Percentiles rank a stretch among this genome's conserved stretches.
Conservation (phyloP, 2,797 vertebrate genomes). For the Peromyscus aztecus region DNA sequence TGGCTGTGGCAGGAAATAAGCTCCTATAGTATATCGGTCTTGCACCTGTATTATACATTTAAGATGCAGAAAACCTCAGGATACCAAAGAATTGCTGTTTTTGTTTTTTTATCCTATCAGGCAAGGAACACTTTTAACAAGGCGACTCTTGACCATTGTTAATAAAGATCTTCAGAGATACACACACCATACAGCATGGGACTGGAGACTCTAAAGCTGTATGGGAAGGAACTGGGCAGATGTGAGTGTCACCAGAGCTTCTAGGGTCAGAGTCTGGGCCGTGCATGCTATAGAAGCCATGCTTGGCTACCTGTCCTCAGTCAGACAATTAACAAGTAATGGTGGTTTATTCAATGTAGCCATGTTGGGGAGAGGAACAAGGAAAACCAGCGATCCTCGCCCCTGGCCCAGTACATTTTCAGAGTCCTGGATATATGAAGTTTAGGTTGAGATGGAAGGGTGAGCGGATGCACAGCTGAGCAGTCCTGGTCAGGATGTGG, state of each 20-base stretch:
- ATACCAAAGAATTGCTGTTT: background rate
- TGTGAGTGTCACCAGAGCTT: background rate
- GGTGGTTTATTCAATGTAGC: background rate
- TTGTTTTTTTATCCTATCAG: background rate
- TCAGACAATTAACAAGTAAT: background rate
- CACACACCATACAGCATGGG: background rate
- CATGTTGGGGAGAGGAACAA: background rate
- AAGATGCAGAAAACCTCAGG: background rate
- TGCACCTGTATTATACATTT: background rate
- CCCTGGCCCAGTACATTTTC: background rate
- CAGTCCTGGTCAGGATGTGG: background rate
- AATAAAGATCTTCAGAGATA: background rate
- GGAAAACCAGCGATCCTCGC: background rate
- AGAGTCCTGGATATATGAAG: background rate
- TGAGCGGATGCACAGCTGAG: background rate
- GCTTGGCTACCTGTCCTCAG: background rate
- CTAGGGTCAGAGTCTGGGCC: background rate
- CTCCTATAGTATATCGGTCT: background rate
- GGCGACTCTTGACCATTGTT: background rate
- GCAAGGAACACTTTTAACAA: conserved; percentile 22
- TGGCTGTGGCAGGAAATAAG: background rate
- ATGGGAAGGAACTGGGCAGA: background rate
- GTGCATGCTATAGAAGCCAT: background rate
- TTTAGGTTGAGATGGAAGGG: background rate
- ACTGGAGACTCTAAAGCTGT: background rate